Percentiles rank a stretch among this genome's conserved stretches.
These are phyloP conservation scores for Drosophila anceps DNA, from an alignment of 2,888 invertebrate species.

Conservation along the genomic window DNA sequence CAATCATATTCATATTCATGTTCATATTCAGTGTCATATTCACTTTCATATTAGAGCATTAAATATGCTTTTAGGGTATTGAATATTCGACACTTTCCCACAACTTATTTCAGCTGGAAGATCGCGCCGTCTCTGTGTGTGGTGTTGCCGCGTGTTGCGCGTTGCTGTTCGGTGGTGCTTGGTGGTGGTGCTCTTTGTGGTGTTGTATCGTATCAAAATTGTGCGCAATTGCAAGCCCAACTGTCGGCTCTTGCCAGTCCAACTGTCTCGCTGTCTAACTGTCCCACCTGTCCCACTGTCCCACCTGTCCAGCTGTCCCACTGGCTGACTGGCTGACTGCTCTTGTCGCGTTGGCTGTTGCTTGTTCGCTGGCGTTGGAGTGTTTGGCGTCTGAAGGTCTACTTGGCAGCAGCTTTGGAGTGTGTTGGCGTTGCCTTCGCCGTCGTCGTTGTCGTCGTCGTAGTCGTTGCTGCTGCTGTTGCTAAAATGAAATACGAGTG, in stretches of 20 bases:
- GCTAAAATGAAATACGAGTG: constrained; percentile 79
- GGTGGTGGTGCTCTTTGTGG: constrained; percentile 19
- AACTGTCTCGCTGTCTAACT: constrained; percentile 43
- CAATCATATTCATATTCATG: neutral
- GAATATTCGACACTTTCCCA: neutral
- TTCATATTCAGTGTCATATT: neutral
- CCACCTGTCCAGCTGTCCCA: constrained; percentile 28
- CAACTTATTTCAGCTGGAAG: constrained; percentile 23
- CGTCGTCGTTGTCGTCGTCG: constrained; percentile 11
- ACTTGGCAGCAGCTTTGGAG: constrained; percentile 79
- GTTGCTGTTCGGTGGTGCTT: constrained; percentile 21
- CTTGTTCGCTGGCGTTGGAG: constrained; percentile 71
- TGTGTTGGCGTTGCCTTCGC: constrained; percentile 70
- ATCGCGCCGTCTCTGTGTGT: constrained; percentile 49
- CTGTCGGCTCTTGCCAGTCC: constrained; percentile 62
- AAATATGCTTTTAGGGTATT: constrained; percentile 1
- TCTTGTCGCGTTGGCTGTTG: constrained; percentile 66
- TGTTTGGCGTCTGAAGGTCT: constrained; percentile 81
- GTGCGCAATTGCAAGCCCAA: constrained; percentile 78
- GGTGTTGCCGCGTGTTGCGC: constrained; percentile 28
- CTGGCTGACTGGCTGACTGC: constrained; percentile 43
- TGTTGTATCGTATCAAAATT: constrained; percentile 59
- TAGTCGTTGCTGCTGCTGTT: constrained; percentile 24
- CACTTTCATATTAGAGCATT: constrained; percentile 2
- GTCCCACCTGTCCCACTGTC: constrained; percentile 39